phyloP scores from a whole-genome alignment of 2,113 vertebrate genomes.

The Cyprinodon brontotheroides region DNA sequence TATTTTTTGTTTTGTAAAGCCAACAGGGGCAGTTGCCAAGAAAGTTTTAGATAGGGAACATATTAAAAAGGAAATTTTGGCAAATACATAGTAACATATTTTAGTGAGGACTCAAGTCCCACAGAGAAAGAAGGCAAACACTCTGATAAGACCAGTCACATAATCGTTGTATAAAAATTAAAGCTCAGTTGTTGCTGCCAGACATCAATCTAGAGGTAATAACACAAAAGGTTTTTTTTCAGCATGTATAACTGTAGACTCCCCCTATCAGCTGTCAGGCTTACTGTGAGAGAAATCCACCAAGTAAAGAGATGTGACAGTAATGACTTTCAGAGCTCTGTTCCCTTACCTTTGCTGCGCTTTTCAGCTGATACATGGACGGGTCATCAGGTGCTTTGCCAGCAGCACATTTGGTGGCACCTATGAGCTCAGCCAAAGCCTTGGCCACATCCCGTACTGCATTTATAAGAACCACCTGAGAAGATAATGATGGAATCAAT shows the following conservation, averaged over 20 bases:
- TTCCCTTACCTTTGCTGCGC: constrained; percentile 91
- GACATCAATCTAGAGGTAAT: constrained; percentile 18
- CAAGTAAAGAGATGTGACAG: constrained; percentile 16
- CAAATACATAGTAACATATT: constrained; percentile 5
- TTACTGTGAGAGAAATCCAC: constrained; percentile 21
- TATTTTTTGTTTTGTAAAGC: background rate
- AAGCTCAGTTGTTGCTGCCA: constrained; percentile 3
- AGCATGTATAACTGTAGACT: constrained; percentile 11
- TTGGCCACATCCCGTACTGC: constrained; percentile 98
- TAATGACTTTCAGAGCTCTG: background rate
- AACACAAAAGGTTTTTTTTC: constrained; percentile 13
- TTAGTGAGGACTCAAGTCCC: constrained; percentile 7
- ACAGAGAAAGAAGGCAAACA: constrained; percentile 14
- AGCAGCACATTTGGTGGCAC: constrained; percentile 96
- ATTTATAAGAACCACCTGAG: constrained; percentile 96
- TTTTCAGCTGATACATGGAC: constrained; percentile 98
- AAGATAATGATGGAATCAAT: constrained; percentile 59
- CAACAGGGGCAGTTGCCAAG: background rate
- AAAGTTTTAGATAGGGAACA: background rate
- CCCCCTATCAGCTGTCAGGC: background rate
- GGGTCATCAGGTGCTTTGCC: constrained; percentile 96
- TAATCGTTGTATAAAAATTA: constrained; percentile 29
- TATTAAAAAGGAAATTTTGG: background rate
- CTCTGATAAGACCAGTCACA: constrained; percentile 45
- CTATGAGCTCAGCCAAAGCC: constrained; percentile 95